Conservation (phyloP, 2,113 vertebrate genomes). For the Poeciliopsis prolifica region DNA sequence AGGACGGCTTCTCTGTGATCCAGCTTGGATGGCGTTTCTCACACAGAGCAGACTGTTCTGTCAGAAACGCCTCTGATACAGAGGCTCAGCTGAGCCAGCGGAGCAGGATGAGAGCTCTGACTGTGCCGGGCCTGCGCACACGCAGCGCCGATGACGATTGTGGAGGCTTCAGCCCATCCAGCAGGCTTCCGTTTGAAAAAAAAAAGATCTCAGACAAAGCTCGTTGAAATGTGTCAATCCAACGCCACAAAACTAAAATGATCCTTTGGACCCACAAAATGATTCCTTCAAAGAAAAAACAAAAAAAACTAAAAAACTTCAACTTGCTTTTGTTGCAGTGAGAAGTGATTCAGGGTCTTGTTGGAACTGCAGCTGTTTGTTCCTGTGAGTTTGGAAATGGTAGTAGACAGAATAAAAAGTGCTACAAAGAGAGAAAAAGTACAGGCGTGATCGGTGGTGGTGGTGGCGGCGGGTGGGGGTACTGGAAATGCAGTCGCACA, state of each 20-base stretch:
- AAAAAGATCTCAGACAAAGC: slow-evolving; percentile 21
- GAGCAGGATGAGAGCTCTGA: slow-evolving; percentile 63
- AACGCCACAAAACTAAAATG: background rate
- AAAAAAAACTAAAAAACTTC: background rate
- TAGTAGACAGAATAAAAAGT: slow-evolving; percentile 44
- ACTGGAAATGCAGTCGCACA: slow-evolving; percentile 69
- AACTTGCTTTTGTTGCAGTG: slow-evolving; percentile 35
- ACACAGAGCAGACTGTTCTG: slow-evolving; percentile 49
- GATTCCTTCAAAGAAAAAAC: slow-evolving; percentile 26
- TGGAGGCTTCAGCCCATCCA: slow-evolving; percentile 40
- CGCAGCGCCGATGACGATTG: slow-evolving; percentile 51
- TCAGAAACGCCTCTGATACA: slow-evolving; percentile 44
- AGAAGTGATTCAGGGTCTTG: slow-evolving; percentile 46
- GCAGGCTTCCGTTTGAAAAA: slow-evolving; percentile 31
- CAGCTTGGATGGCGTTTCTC: slow-evolving; percentile 50
- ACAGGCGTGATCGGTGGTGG: slow-evolving; percentile 23
- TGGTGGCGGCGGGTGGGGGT: background rate
- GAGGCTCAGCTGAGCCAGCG: slow-evolving; percentile 65
- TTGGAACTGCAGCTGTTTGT: slow-evolving; percentile 46
- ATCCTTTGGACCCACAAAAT: slow-evolving; percentile 15
- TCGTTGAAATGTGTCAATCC: slow-evolving; percentile 26
- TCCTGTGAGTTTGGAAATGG: slow-evolving; percentile 38
- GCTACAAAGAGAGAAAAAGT: slow-evolving; percentile 57
- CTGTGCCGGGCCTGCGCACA: slow-evolving; percentile 61
- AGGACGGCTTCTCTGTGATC: slow-evolving; percentile 45